Evolutionary conservation across 2,888 invertebrate genomes (phyloP).

Genomic region (Eupithecia insigniata): DNA sequence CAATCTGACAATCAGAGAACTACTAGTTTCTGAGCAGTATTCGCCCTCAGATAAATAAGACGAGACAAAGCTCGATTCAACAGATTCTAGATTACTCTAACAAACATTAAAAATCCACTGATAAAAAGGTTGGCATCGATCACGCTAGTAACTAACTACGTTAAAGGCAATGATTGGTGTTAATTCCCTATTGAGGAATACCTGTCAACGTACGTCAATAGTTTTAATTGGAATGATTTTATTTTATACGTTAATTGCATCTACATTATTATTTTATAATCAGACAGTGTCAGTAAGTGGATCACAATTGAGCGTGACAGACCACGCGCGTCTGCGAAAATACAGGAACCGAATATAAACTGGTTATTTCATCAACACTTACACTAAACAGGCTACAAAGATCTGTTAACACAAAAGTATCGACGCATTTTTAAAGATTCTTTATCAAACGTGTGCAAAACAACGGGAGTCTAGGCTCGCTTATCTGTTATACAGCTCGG

Average conservation of each 20-base stretch:
- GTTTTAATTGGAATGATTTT: not conserved
- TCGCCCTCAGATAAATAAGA: not conserved
- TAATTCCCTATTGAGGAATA: slow-evolving; percentile 12
- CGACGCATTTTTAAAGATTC: not conserved
- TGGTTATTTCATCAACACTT: not conserved
- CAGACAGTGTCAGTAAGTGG: not conserved
- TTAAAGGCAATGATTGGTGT: not conserved
- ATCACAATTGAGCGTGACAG: not conserved
- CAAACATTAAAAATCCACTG: not conserved
- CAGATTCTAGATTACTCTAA: not conserved
- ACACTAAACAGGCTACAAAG: not conserved
- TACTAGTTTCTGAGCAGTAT: not conserved
- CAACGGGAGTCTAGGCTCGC: too few relatives aligned
- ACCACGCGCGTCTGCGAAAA: not conserved
- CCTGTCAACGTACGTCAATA: not conserved
- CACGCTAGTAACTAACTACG: not conserved
- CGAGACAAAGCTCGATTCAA: not conserved
- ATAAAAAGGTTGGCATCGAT: not conserved
- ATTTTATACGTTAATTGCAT: not conserved
- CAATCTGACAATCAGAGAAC: not conserved
- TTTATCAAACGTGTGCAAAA: not conserved
- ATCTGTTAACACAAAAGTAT: not conserved
- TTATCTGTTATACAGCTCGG: not conserved
- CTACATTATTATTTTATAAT: not conserved
- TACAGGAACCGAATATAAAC: not conserved